Evolutionary conservation across 2,797 vertebrate species (phyloP), one percentile per base, ranked within the genome.

Genomic region (Triplophysa yarkandensis): DNA sequence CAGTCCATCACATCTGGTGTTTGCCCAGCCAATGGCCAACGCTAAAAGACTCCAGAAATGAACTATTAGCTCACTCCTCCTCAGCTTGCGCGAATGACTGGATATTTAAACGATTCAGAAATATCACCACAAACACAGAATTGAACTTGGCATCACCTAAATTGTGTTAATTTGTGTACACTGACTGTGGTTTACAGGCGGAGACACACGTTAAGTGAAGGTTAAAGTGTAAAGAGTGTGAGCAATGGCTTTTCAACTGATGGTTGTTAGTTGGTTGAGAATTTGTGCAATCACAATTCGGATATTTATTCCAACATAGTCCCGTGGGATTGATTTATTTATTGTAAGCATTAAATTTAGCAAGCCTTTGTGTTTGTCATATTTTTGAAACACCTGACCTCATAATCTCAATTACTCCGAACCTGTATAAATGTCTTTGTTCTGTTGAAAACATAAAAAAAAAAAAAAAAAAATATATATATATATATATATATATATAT

Each of bases 81-180:
- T 78, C 57, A 28, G 71, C 75, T 76, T 43, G 19, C 43, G 23
- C 70, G 74, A 86, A 80, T 81, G 80, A 85, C 80, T 84, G 80
- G 74, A 81, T 80, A 82, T 83, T 87, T 88, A 86, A 88, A 71
- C 43, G 77, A 73, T 80, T 84, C 83, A 84, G 83, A 89, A 88
- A 82, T 82, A 86, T 81, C 74, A 69, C 62, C 7, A 34, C 54
- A 77, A 58, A 85, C 81, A 87, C 81, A 67, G 79, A 89, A 92
- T 86, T 88, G 84, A 85, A 90, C 70, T 43, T 91, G 91, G 87
- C 92, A 91, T 83, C 27, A 88, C 80, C 80, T 89, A 90, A 92
- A 91, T 83, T 88, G 86, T 74, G 74, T 88, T 85, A 63, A 4
- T 87, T 90, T 90, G 77, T 87, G 80, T 88, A 84, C 81, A 82